A percentile compares a stretch with the other conserved stretches of the same genome.
Conservation (phyloP, 2,113 vertebrate genomes). For the Egretta garzetta region DNA sequence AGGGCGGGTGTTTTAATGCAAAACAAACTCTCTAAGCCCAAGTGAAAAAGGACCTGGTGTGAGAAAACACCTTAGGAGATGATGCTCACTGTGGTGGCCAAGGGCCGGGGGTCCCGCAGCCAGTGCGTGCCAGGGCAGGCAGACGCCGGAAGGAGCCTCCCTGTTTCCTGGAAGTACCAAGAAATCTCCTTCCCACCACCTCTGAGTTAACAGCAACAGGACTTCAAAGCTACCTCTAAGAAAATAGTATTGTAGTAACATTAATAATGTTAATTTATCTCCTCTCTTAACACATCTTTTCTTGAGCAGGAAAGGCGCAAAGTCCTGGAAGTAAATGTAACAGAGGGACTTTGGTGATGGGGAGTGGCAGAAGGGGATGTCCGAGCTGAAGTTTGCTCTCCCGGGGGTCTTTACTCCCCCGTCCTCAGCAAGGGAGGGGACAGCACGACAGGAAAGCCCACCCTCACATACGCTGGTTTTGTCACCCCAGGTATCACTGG, state of each 20-base stretch:
- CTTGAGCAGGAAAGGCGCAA: neutral
- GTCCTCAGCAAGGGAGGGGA: neutral
- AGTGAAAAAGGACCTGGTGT: neutral
- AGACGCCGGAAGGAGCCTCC: neutral
- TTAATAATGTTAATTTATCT: neutral
- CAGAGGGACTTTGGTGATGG: fast-evolving
- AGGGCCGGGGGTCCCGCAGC: fast-evolving
- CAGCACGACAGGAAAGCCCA: fast-evolving
- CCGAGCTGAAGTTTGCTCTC: neutral
- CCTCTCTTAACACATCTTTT: fast-evolving
- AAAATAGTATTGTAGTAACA: neutral
- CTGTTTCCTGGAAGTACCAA: neutral
- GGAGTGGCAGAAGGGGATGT: neutral
- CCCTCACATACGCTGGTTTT: neutral
- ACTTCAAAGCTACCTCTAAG: neutral
- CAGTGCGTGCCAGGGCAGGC: neutral
- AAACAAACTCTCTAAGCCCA: neutral
- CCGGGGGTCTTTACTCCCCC: neutral
- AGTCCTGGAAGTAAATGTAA: neutral
- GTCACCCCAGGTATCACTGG: neutral
- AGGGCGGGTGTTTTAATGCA: neutral
- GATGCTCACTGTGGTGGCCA: fast-evolving
- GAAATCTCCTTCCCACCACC: neutral
- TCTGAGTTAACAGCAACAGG: neutral
- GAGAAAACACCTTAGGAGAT: neutral